Percentiles rank a stretch among this genome's conserved stretches.
These are phyloP conservation scores for Macroteleia sp. DNA, from an alignment of 2,888 invertebrate species.

Conservation along the genomic window DNA sequence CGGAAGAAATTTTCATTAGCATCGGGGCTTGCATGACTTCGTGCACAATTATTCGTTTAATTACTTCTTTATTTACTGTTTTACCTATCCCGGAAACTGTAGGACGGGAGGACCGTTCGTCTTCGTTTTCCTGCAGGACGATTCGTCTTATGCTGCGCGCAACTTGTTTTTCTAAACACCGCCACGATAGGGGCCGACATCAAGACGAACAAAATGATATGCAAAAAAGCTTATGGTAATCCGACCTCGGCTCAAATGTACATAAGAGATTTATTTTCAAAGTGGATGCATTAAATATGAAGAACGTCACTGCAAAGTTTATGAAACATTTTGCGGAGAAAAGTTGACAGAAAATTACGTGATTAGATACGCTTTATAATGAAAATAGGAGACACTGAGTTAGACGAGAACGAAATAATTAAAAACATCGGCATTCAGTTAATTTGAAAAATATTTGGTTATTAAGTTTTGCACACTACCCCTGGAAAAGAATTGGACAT, in stretches of 20 bases:
- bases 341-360: slow-evolving; percentile 38
- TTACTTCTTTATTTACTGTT: slow-evolving; percentile 68
- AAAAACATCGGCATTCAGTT: too few relatives aligned
- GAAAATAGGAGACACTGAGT: too few relatives aligned
- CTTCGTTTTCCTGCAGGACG: slow-evolving; percentile 12
- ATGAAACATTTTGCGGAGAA: slow-evolving; percentile 27
- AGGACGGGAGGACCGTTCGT: neutral
- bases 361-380: too few relatives aligned
- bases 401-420: too few relatives aligned
- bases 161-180: slow-evolving; percentile 44
- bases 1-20: slow-evolving; percentile 70
- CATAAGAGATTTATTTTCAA: slow-evolving; percentile 54
- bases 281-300: slow-evolving; percentile 56
- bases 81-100: slow-evolving; percentile 27
- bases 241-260: slow-evolving; percentile 51
- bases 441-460: too few relatives aligned
- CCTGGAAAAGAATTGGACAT: too few relatives aligned
- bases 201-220: slow-evolving; percentile 59
- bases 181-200: slow-evolving; percentile 25
- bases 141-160: slow-evolving; percentile 32
- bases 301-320: slow-evolving; percentile 44
- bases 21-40: slow-evolving; percentile 58
- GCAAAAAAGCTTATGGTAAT: slow-evolving; percentile 58
- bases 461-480: too few relatives aligned
- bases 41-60: slow-evolving; percentile 69